phyloP scores from a whole-genome alignment of 2,888 invertebrate genomes.

The Hoplodrina blanda region DNA sequence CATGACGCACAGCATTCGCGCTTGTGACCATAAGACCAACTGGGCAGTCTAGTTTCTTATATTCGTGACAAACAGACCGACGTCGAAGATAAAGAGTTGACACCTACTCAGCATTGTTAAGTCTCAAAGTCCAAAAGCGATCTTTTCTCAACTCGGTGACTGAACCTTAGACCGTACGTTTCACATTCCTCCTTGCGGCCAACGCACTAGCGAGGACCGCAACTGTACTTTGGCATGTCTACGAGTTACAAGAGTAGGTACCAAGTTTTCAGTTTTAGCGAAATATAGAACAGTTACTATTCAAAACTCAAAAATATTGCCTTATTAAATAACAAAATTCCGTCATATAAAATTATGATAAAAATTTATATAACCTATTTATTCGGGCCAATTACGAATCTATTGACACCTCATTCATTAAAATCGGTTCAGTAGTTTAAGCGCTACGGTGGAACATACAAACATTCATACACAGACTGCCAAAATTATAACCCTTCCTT shows the following conservation, averaged over 20 bases:
- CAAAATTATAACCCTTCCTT: too few relatives aligned
- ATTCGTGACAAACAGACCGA: neutral
- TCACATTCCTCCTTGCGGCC: constrained; percentile 4
- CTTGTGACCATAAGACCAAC: neutral
- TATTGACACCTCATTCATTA: too few relatives aligned
- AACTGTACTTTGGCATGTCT: neutral
- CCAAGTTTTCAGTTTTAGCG: neutral
- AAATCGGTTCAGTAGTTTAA: too few relatives aligned
- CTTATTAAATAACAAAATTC: too few relatives aligned
- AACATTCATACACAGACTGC: too few relatives aligned
- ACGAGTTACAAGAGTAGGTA: neutral
- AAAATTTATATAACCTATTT: too few relatives aligned
- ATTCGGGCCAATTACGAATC: too few relatives aligned
- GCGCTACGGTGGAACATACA: too few relatives aligned
- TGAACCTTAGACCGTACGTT: constrained; percentile 23
- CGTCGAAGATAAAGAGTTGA: neutral
- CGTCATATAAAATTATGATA: too few relatives aligned
- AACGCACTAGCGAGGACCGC: neutral
- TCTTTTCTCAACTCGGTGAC: constrained; percentile 3
- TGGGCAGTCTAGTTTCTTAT: neutral
- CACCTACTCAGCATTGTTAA: neutral
- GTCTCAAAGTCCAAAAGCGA: constrained; percentile 1
- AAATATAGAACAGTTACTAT: neutral
- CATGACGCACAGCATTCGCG: neutral
- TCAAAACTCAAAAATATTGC: neutral